phyloP scores from a whole-genome alignment of 92 coral and sea anemone species.

The Scolanthus callimorphus region DNA sequence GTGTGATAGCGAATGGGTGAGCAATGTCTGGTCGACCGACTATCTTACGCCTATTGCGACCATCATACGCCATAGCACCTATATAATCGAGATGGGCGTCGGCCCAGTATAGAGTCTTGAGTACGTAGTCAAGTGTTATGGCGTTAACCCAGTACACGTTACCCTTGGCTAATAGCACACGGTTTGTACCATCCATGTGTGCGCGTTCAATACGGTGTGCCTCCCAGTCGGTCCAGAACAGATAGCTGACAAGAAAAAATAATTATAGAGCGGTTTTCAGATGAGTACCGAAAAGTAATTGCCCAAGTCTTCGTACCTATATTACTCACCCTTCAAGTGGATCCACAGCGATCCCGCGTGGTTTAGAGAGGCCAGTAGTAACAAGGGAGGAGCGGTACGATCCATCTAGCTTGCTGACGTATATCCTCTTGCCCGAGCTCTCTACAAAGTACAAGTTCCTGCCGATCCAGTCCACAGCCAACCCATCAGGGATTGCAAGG shows the following conservation, averaged over 20 bases:
- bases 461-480: slow-evolving; percentile 96
- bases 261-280: too few relatives aligned
- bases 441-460: slow-evolving; percentile 88
- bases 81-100: slow-evolving; percentile 66
- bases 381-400: slow-evolving; percentile 49
- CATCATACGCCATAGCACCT: slow-evolving; percentile 68
- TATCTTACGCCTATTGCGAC: slow-evolving; percentile 41
- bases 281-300: too few relatives aligned
- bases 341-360: slow-evolving; percentile 87
- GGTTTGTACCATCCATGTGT: slow-evolving; percentile 82
- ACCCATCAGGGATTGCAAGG: slow-evolving; percentile 80
- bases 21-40: slow-evolving; percentile 59
- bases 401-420: slow-evolving; percentile 80
- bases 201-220: slow-evolving; percentile 76
- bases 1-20: slow-evolving; percentile 87
- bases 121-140: slow-evolving; percentile 82
- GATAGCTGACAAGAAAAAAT: too few relatives aligned
- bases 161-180: slow-evolving; percentile 35
- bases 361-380: slow-evolving; percentile 52
- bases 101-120: slow-evolving; percentile 78
- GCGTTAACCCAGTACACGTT: slow-evolving; percentile 79
- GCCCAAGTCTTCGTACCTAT: too few relatives aligned
- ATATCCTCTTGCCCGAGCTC: slow-evolving; percentile 68
- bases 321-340: slow-evolving; percentile 82
- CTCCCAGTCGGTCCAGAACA: slow-evolving; percentile 98